Evolutionary conservation across 1,140 invertebrate species (phyloP).

Genomic region (Brachionus plicatilis): DNA sequence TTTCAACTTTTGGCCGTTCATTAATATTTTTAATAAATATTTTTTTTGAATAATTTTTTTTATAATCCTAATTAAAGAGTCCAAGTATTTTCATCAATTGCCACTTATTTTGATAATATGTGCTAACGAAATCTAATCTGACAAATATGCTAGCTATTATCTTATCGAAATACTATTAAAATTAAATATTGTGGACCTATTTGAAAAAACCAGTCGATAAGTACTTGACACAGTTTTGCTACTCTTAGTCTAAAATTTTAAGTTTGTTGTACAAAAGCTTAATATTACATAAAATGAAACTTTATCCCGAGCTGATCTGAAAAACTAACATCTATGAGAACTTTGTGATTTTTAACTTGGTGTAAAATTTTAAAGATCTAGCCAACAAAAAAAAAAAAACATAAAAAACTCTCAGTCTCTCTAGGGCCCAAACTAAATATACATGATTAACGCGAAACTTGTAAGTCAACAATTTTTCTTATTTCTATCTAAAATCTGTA

Average conservation of each 20-base stretch:
- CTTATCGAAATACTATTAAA: background rate
- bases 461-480: background rate
- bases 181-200: background rate
- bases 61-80: too few species aligned
- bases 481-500: background rate
- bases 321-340: conserved; percentile 10
- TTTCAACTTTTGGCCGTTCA: too few species aligned
- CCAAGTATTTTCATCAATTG: too few species aligned
- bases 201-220: background rate
- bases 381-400: background rate
- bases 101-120: too few species aligned
- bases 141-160: background rate
- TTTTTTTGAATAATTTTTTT: too few species aligned
- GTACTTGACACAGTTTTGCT: background rate
- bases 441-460: background rate
- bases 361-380: background rate
- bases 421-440: background rate
- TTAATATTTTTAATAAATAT: too few species aligned
- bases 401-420: background rate
- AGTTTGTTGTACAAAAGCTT: background rate
- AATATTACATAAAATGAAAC: conserved; percentile 13
- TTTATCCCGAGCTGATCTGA: background rate
- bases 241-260: background rate
- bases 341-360: background rate
- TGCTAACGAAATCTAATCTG: background rate